These are phyloP conservation scores for Leucosticte australis DNA, from an alignment of 2,113 vertebrate genomes.

Conservation along the genomic window DNA sequence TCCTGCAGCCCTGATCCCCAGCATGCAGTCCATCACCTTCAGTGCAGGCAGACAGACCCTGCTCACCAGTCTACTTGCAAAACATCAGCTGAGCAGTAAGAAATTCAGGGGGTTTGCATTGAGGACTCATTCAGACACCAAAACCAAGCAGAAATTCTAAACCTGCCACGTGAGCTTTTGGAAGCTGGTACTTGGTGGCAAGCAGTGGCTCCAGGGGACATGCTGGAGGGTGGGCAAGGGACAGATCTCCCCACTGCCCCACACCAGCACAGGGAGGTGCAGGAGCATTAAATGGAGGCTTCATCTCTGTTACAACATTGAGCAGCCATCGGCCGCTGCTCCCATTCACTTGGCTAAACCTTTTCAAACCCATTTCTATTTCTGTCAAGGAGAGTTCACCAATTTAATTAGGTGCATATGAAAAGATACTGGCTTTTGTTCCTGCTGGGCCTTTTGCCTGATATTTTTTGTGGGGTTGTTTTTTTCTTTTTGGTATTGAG, in stretches of 20 bases:
- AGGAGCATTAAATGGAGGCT: background rate
- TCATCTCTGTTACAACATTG: accelerated
- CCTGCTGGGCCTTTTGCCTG: background rate
- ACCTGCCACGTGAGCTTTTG: accelerated
- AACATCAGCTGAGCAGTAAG: background rate
- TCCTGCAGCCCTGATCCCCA: background rate
- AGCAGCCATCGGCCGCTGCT: background rate
- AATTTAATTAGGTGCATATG: conserved; percentile 36
- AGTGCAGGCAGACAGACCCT: background rate
- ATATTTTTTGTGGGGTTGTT: background rate
- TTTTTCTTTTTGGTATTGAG: background rate
- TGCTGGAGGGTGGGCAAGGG: background rate
- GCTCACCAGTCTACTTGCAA: background rate
- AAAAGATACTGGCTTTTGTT: conserved; percentile 36
- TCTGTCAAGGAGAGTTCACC: background rate
- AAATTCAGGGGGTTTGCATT: background rate
- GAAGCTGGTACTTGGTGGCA: accelerated
- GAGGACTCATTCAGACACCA: background rate
- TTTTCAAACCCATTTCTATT: background rate
- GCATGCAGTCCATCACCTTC: background rate
- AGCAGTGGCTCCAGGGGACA: background rate
- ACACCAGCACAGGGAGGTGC: background rate
- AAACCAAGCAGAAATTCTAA: background rate
- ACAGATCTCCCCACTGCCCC: background rate
- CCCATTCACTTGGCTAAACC: background rate